Base-by-base conservation (phyloP, 1,140 invertebrate genomes). In the Lethrus apterus region DNA sequence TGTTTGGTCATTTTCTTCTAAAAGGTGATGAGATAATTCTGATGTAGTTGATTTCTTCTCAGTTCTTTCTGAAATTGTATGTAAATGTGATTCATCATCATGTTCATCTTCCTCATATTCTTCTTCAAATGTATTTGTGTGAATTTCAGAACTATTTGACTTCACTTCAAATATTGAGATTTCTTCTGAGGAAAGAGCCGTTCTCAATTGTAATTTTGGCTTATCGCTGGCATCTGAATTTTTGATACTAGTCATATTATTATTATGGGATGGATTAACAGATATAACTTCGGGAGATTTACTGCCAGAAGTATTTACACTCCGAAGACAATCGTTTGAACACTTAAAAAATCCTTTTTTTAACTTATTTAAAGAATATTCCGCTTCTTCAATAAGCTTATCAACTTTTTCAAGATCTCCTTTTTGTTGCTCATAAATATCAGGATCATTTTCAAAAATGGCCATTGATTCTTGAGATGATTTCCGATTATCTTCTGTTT, bases 321-420 rank as follows among this genome's bases (percentile, higher is more conserved):
- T n/a, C n/a, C n/a, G n/a, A n/a, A n/a, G n/a, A n/a, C n/a, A n/a
- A n/a, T n/a, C n/a, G n/a, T n/a, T n/a, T n/a, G n/a, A n/a, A n/a
- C n/a, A n/a, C n/a, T n/a, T n/a, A n/a, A n/a, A 32, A 29, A 32
- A 32, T 18, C 33, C 17, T 4, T 11, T 34, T 10, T 21, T 29
- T 10, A 44, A 13, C 20, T 31, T 21, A 20, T 44, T 31, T 8
- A 44, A 19, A 0, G 42, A 32, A 7, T 21, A 30, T 15, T 44
- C 42, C 2, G 42, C 42, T 33, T 44, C 18, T 11, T 32, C 29
- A 4, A 44, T 34, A 13, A 44, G 24, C 9, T 44, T 15, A 10
- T 44, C 42, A 10, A 44, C 42, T 34, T 32, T 44, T 1, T 21
- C 10, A 18, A 44, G 18, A 13, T 15, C 33, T 10, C 18, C 19